These are phyloP conservation scores for Geococcyx californianus DNA, from an alignment of 2,113 vertebrate genomes.

Conservation along the genomic window DNA sequence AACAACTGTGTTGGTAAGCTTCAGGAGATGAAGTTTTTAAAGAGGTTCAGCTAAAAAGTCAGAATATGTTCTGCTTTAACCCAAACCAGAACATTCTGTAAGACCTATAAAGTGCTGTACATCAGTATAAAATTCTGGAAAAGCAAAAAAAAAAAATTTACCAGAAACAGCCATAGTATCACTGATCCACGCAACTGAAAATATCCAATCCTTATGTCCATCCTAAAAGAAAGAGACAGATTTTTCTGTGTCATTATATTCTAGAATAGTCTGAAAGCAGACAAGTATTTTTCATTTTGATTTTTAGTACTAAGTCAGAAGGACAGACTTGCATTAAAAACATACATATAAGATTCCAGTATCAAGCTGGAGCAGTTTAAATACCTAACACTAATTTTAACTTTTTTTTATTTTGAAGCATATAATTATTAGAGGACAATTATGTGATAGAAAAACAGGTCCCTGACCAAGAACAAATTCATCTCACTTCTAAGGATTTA, in stretches of 20 bases:
- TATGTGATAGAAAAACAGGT: neutral
- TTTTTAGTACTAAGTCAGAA: neutral
- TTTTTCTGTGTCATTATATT: neutral
- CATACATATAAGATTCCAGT: neutral
- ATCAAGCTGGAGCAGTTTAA: neutral
- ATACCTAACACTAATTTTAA: neutral
- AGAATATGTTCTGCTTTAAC: too few species aligned
- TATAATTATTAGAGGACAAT: neutral
- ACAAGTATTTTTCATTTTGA: neutral
- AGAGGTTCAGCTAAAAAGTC: too few species aligned
- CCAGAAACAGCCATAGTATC: slow-evolving; percentile 97
- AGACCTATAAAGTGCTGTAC: neutral
- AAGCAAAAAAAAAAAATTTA: slow-evolving; percentile 59
- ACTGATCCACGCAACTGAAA: slow-evolving; percentile 98
- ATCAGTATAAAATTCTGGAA: neutral
- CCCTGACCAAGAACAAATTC: neutral
- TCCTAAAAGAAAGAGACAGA: slow-evolving; percentile 74
- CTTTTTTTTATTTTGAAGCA: neutral
- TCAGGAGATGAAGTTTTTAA: too few species aligned
- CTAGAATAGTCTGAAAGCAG: neutral
- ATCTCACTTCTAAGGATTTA: neutral
- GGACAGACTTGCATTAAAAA: neutral
- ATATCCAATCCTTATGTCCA: slow-evolving; percentile 99
- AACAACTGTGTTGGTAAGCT: too few species aligned
- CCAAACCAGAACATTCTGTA: too few species aligned